phyloP scores from a whole-genome alignment of 2,113 vertebrate genomes.

The Onychorhynchus coronatus region DNA sequence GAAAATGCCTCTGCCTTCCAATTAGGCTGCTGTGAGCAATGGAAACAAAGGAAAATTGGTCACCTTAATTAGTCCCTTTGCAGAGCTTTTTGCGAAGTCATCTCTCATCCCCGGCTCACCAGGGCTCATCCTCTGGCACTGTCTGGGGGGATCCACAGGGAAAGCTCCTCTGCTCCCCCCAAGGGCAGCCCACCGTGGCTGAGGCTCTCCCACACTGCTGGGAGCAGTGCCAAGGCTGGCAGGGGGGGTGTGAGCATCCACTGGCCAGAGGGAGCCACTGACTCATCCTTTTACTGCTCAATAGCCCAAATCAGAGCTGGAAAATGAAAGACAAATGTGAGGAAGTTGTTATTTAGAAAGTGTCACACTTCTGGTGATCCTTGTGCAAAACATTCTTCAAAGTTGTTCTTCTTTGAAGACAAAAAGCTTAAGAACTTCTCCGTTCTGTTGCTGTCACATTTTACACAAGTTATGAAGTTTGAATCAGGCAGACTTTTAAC shows the following conservation, averaged over 20 bases:
- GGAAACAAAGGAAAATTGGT: not conserved
- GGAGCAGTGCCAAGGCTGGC: fast-evolving
- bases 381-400: fast-evolving
- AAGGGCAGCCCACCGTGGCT: fast-evolving
- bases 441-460: fast-evolving
- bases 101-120: not conserved
- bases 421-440: not conserved
- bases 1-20: conserved; percentile 10
- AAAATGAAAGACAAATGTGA: fast-evolving
- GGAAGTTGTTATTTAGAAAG: not conserved
- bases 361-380: fast-evolving
- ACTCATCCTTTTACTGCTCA: fast-evolving
- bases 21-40: conserved; percentile 6
- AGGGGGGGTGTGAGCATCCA: fast-evolving
- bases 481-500: not conserved
- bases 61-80: conserved; percentile 45
- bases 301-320: fast-evolving
- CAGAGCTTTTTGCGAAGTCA: not conserved
- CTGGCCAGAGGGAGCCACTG: not conserved
- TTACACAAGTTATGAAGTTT: not conserved
- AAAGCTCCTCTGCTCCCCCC: not conserved
- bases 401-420: not conserved
- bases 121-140: fast-evolving
- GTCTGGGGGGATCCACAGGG: fast-evolving
- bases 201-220: fast-evolving